Base-by-base conservation (phyloP, 2,797 vertebrate species). In the Lepilemur ruficaudatus region DNA sequence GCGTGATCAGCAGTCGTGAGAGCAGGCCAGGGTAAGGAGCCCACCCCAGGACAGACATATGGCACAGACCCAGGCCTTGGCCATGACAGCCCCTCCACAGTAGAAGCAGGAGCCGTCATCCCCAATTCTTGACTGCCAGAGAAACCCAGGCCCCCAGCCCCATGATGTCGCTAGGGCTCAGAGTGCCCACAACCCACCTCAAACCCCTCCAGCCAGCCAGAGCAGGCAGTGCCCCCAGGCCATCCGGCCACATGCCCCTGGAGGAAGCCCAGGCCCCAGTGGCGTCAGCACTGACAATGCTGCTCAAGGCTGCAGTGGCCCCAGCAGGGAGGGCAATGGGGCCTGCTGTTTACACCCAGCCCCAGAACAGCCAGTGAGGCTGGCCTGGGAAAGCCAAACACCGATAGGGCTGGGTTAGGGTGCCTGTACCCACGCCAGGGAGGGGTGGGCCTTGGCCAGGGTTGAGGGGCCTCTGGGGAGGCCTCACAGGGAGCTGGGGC, bases 261-360 rank as follows among this genome's bases (percentile, higher is more conserved):
- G 93, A 97, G 96, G 96, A 98, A 96, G 91, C 96, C 80, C 87
- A 72, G 93, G 85, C 70, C 91, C 1, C 13, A 82, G 81, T 97
- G 97, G 96, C 48, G 4, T 96, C 96, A 81, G 80, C 5, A 67
- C 83, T 59, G 96, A 98, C 98, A 98, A 98, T 95, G 97, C 94
- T 23, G 23, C 97, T 98, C 98, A 98, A 98, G 98, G 98, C 98
- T 98, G 97, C 61, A 1, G 0, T 20, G 14, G 93, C 97, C 61
- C 95, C 93, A 70, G 79, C 84, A n/a, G 18, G 63, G 94, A 96
- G 96, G 96, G 81, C 97, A 86, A 14, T 0, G 4, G 93, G 97
- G 86, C 93, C 86, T 85, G 91, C 94, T 98, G 97, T 97, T 98
- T 97, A 98, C 84, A 97, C 82, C 96, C 97, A 88, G 93, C 59